Evolutionary conservation across 2,797 vertebrate species (phyloP).

Genomic region (Malurus splendens): DNA sequence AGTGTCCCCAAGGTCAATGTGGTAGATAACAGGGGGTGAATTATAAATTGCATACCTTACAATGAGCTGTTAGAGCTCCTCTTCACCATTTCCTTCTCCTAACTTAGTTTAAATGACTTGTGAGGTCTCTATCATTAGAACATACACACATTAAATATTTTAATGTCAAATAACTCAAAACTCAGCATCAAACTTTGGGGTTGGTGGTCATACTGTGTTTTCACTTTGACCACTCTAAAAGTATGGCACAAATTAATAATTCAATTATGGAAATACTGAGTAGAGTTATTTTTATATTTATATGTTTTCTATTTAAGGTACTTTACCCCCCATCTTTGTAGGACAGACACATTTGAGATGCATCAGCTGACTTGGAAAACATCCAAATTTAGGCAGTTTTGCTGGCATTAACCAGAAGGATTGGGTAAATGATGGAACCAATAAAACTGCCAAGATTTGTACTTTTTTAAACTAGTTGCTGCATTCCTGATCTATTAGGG

Average conservation of each 20-base stretch:
- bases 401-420: constrained; percentile 64
- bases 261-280: constrained; percentile 19
- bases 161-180: not conserved
- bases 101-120: not conserved
- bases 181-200: not conserved
- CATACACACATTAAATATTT: too few species aligned
- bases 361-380: constrained; percentile 8
- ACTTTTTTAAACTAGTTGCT: constrained; percentile 65
- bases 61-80: not conserved
- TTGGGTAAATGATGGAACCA: constrained; percentile 61
- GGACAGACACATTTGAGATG: constrained; percentile 14
- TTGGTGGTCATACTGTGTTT: not conserved
- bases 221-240: not conserved
- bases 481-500: constrained; percentile 65
- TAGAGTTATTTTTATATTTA: not conserved
- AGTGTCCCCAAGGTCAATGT: not conserved
- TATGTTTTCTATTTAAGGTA: not conserved
- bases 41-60: not conserved
- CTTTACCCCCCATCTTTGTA: not conserved
- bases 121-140: not conserved
- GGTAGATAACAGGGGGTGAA: not conserved
- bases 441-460: constrained; percentile 57
- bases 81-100: not conserved
- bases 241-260: constrained; percentile 30
- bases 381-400: not conserved